These are phyloP conservation scores for Hyles lineata DNA, from an alignment of 2,888 invertebrate genomes.

Conservation along the genomic window DNA sequence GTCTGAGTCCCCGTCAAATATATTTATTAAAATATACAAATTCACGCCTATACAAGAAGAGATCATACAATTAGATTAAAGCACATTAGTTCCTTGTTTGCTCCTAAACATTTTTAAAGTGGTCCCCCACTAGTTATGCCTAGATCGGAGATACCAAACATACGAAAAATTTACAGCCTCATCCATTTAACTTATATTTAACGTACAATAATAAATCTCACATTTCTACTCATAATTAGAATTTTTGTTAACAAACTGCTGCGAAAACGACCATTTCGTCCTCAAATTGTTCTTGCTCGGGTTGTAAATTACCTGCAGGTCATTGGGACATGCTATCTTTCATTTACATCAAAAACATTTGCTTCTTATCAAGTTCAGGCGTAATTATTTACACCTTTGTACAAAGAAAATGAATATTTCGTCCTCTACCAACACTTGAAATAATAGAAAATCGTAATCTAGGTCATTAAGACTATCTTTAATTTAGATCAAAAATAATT, in stretches of 20 bases:
- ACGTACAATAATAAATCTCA: background rate
- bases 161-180: background rate
- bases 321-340: background rate
- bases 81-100: too few species aligned
- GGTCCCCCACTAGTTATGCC: too few species aligned
- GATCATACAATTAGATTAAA: too few species aligned
- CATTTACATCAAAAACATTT: background rate
- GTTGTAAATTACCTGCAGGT: background rate
- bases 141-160: too few species aligned
- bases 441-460: too few species aligned
- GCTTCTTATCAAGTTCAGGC: background rate
- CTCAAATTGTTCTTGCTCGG: background rate
- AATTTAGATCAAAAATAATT: too few species aligned
- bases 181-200: background rate
- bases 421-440: too few species aligned
- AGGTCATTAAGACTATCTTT: too few species aligned
- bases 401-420: background rate
- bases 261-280: background rate
- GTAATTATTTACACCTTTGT: constrained; percentile 5
- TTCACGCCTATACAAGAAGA: too few species aligned
- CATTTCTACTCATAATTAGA: background rate
- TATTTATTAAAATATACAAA: too few species aligned
- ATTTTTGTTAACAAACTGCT: background rate
- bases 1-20: too few species aligned
- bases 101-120: too few species aligned